Percentiles rank a stretch among this genome's conserved stretches.
phyloP scores from a whole-genome alignment of 2,888 invertebrate genomes.

The Sminthurides aquaticus region DNA sequence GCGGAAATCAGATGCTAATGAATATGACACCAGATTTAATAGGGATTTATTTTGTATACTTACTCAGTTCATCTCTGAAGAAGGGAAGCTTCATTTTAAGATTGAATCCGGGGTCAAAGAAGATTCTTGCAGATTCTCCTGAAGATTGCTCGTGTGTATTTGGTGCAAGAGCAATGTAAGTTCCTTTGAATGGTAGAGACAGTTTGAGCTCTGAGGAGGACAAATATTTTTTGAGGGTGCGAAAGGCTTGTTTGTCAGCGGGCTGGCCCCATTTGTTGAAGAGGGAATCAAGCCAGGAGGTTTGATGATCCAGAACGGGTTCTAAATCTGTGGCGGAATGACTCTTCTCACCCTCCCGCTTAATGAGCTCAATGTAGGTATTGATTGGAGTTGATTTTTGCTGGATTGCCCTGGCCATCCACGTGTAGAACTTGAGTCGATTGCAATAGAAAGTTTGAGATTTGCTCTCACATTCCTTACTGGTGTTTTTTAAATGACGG shows the following conservation, averaged over 20 bases:
- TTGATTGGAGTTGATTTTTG: slow-evolving; percentile 15
- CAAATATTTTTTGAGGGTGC: slow-evolving; percentile 35
- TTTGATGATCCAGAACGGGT: neutral
- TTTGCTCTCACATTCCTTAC: neutral
- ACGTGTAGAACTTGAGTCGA: slow-evolving; percentile 25
- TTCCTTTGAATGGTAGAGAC: slow-evolving; percentile 25
- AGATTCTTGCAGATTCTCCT: slow-evolving; percentile 27
- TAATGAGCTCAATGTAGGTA: slow-evolving; percentile 1
- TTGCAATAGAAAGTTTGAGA: slow-evolving; percentile 29
- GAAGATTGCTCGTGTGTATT: slow-evolving; percentile 19
- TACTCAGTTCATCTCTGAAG: slow-evolving; percentile 43
- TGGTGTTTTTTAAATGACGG: slow-evolving; percentile 7
- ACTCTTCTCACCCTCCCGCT: neutral
- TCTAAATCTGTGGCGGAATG: neutral
- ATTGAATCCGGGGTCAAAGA: slow-evolving; percentile 43
- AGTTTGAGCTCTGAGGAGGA: slow-evolving; percentile 36
- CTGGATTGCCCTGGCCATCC: slow-evolving; percentile 27
- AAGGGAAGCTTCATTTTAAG: slow-evolving; percentile 43
- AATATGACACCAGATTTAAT: too few relatives aligned
- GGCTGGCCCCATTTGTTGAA: slow-evolving; percentile 37
- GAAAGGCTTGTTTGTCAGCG: slow-evolving; percentile 34
- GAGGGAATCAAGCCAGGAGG: slow-evolving; percentile 1
- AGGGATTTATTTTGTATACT: too few relatives aligned
- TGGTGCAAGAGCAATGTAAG: slow-evolving; percentile 32
- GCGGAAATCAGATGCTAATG: too few relatives aligned